Conservation (phyloP, 2,113 vertebrate species). For the Rhynchopsitta pachyrhyncha region DNA sequence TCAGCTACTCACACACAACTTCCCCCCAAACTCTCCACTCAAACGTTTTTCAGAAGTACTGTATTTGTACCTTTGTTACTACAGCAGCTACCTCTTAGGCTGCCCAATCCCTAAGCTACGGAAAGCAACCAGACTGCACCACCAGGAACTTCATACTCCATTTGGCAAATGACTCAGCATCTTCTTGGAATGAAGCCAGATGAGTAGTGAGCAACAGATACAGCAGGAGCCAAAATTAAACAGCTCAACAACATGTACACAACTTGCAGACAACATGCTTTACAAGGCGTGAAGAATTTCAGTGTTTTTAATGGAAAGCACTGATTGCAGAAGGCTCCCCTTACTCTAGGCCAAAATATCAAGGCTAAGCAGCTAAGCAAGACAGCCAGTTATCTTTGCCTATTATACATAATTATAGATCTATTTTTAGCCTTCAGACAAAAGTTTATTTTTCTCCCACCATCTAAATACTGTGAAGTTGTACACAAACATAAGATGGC, state of each 20-base stretch:
- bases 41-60: background rate
- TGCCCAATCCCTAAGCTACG: background rate
- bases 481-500: background rate
- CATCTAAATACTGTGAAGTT: background rate
- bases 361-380: background rate
- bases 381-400: background rate
- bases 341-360: background rate
- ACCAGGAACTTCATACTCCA: background rate
- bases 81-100: background rate
- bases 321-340: background rate
- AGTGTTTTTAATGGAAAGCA: background rate
- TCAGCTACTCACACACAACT: background rate
- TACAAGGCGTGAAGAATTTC: background rate
- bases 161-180: background rate
- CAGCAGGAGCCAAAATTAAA: background rate
- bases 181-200: background rate
- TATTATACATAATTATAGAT: background rate
- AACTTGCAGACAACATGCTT: background rate
- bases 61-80: background rate
- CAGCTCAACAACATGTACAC: background rate
- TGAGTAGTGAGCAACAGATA: background rate
- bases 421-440: background rate
- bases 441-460: background rate
- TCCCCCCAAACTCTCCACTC: background rate
- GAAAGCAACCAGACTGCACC: background rate